Evolutionary conservation across 2,113 vertebrate species (phyloP).

Genomic region (Cyanoderma ruficeps): DNA sequence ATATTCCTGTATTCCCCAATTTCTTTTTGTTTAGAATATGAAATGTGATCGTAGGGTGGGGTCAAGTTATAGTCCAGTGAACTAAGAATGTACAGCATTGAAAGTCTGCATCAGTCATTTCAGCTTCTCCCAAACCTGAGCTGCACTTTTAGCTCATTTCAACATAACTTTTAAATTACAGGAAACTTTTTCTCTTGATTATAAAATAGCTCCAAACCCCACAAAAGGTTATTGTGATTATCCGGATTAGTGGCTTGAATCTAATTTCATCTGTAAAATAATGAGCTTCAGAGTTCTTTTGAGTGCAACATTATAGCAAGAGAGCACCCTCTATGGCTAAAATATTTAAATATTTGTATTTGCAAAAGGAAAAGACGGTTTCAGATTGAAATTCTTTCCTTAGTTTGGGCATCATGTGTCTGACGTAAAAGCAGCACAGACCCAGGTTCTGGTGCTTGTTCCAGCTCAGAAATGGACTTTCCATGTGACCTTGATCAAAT

Average conservation of each 20-base stretch:
- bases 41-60: not conserved
- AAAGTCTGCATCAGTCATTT: not conserved
- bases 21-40: not conserved
- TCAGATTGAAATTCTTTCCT: not conserved
- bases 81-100: not conserved
- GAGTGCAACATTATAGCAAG: not conserved
- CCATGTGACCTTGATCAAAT: slow-evolving; percentile 48
- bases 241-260: not conserved
- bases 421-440: not conserved
- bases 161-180: not conserved
- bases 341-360: not conserved
- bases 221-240: not conserved
- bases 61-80: not conserved
- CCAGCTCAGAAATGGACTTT: not conserved
- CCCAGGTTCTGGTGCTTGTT: not conserved
- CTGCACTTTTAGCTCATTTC: not conserved
- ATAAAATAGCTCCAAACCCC: not conserved
- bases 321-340: not conserved
- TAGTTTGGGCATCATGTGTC: not conserved
- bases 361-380: not conserved
- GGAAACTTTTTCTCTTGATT: not conserved
- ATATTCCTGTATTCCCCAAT: not conserved
- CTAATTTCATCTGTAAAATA: not conserved
- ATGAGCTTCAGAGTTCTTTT: not conserved
- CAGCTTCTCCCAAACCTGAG: not conserved